Base-by-base conservation (phyloP, 2,888 invertebrate genomes). In the Protodeltote pygarga region DNA sequence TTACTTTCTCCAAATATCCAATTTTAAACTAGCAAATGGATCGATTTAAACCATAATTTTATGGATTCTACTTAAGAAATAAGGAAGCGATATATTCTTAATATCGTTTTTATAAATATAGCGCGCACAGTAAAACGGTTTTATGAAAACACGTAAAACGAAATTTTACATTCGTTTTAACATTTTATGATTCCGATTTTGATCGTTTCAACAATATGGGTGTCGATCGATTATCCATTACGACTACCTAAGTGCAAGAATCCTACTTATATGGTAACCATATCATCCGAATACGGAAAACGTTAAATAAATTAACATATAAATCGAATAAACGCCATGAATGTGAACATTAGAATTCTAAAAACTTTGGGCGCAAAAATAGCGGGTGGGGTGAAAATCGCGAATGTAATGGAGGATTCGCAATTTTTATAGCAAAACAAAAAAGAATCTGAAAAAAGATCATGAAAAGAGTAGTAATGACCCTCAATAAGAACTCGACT, bases 261-360 rank as follows among this genome's bases (percentile, higher is more conserved):
- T 31, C 35, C 40, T 35, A 47, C 44, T 38, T 59, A 47, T 38
- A 62, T 17, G 49, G 24, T 40, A 27, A 25, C 59, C 44, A 64
- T 59, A 54, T 49, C 40, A 66, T 51, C 51, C 48, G 13, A 48
- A 45, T 42, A 55, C 40, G 51, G 46, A 52, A 48, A 51, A 49
- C 44, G 35, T 51, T 47, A 59, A 62, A 67, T 51, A 45, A 45
- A 67, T 67, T 67, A 55, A 53, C 67, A 67, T 67, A 67, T 68
- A 68, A 50, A 67, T 68, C 62, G 67, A 62, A 54, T 47, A 27
- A 41, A 21, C 29, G 25, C 31, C 32, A 34, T 57, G 29, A 52
- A 61, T 50, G 48, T 51, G 21, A 27, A 32, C n/a, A 48, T 65
- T 54, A 39, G 21, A 58, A 58, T 57, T 28, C 4, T 23, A n/a